Percentiles rank a stretch among this genome's conserved stretches.
phyloP scores from a whole-genome alignment of 2,113 vertebrate genomes.

The Sinocyclocheilus anshuiensis region DNA sequence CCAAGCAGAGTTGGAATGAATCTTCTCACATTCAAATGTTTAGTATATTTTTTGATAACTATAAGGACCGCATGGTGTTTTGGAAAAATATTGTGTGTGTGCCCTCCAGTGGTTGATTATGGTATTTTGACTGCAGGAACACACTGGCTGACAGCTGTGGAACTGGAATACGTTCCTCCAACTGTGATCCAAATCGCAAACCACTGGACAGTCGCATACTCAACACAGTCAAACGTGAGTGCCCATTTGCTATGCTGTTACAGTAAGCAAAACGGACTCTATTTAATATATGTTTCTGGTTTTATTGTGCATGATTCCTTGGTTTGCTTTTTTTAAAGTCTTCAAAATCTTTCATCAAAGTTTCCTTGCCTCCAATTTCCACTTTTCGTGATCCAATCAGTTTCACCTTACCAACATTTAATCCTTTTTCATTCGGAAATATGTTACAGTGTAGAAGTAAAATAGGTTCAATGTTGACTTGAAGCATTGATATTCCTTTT shows the following conservation, averaged over 20 bases:
- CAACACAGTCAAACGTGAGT: conserved; percentile 94
- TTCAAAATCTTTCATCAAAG: not conserved
- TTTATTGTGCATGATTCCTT: not conserved
- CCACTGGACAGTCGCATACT: conserved; percentile 94
- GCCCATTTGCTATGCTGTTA: not conserved
- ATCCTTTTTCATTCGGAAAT: not conserved
- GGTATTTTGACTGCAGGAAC: conserved; percentile 81
- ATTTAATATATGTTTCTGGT: not conserved
- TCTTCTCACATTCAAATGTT: conserved; percentile 18
- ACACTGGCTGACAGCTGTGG: conserved; percentile 96
- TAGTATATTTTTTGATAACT: conserved; percentile 30
- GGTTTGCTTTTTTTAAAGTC: not conserved
- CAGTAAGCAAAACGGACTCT: not conserved
- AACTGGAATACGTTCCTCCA: conserved; percentile 94
- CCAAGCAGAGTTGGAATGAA: not conserved
- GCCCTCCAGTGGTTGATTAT: conserved; percentile 62
- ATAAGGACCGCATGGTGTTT: conserved; percentile 17
- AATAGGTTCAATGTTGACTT: not conserved
- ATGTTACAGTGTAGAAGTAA: not conserved
- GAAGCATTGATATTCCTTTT: not conserved
- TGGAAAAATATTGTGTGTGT: conserved; percentile 36
- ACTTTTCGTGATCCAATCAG: not conserved
- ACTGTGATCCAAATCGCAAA: conserved; percentile 92
- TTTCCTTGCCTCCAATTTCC: not conserved
- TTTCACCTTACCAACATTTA: not conserved